Base-by-base conservation (phyloP, 2,113 vertebrate genomes). In the Limnothrissa miodon region DNA sequence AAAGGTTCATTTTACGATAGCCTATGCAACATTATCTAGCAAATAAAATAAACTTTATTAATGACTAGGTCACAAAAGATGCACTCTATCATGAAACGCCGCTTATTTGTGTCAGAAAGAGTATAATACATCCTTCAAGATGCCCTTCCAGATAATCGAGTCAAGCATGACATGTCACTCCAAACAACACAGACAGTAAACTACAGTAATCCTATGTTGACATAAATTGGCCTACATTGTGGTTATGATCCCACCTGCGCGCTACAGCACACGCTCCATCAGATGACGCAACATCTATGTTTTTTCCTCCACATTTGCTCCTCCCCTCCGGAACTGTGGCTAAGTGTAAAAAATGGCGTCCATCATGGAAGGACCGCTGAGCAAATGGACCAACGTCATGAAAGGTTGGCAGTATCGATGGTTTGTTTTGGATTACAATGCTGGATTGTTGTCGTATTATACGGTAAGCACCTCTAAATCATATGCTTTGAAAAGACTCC, bases 361-460 rank as follows among this genome's bases (percentile, higher is more conserved):
- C 83, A 97, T 99, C 93, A 97, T 99, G 97, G 97, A 99, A 86
- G 97, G 98, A 83, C 98, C 98, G 92, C 96, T 99, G 78, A 99
- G 98, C 93, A 99, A 99, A 94, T 99, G 98, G 98, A 99, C 98
- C 89, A 99, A 99, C 90, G 96, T 99, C 84, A 99, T 99, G 97
- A 98, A 98, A 90, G 98, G 98, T 33, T 99, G 98, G 98, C 98
- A 99, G 94, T 99, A 99, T 82, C 98, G 98, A 33, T 99, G 98
- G 98, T 99, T 99, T 90, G 97, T 99, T 84, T 89, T 99, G 91
- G 98, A 99, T 91, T 99, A 98, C 89, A 99, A 98, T 78, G 97
- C 97, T 17, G 98, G 98, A 19, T 89, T 99, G 45, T 94, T 99
- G n/a, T 99, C 98, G 45, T 99, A 99, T 91, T 99, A 99, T 86